phyloP scores from a whole-genome alignment of 2,113 vertebrate species.

The Sorex araneus region DNA sequence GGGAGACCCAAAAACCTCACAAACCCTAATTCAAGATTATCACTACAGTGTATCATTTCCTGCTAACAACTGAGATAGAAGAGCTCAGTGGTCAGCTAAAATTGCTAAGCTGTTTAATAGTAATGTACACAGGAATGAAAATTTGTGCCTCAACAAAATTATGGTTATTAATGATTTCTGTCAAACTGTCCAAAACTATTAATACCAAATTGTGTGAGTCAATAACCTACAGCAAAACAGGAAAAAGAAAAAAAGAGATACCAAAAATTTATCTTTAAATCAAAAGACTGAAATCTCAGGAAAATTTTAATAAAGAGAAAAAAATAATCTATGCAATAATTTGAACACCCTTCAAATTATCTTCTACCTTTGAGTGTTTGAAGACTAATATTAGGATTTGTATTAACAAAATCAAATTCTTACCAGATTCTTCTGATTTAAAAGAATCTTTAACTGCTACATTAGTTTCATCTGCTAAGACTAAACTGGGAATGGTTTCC shows the following conservation, averaged over 20 bases:
- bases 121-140: neutral
- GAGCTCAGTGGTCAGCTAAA: neutral
- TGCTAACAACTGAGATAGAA: neutral
- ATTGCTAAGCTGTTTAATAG: neutral
- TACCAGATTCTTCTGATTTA: conserved; percentile 89
- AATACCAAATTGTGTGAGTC: neutral
- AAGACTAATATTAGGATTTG: conserved; percentile 43
- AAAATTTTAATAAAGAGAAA: neutral
- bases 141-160: conserved; percentile 16
- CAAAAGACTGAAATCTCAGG: neutral
- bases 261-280: conserved; percentile 44
- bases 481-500: conserved; percentile 85
- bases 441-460: conserved; percentile 88
- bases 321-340: neutral
- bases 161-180: neutral
- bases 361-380: conserved; percentile 58
- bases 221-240: neutral
- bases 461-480: conserved; percentile 87
- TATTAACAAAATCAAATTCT: conserved; percentile 77
- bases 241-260: neutral
- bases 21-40: conserved; percentile 22
- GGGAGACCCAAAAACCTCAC: neutral
- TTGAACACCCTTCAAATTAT: conserved; percentile 56
- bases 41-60: neutral
- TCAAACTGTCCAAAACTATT: neutral